phyloP scores from a whole-genome alignment of 92 coral and sea anemone species.

The Muricea muricata region DNA sequence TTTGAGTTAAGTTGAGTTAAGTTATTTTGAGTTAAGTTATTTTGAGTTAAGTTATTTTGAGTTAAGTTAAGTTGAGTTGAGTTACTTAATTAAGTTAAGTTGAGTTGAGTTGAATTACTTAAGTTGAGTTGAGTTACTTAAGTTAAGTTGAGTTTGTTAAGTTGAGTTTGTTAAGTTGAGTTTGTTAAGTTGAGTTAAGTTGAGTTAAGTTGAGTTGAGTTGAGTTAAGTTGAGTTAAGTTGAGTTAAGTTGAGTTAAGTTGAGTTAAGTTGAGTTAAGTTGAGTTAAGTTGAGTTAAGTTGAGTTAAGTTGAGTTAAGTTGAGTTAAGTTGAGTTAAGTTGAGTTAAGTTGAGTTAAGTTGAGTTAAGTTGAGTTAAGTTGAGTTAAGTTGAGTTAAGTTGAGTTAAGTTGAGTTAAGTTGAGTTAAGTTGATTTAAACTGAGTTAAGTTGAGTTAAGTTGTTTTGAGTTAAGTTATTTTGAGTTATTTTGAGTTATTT shows the following conservation, averaged over 20 bases:
- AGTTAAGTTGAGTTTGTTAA: no score
- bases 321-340: constrained; percentile 29
- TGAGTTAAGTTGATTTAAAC: constrained; percentile 8
- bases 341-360: constrained; percentile 23
- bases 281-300: constrained; percentile 23
- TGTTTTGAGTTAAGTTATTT: no score
- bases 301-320: constrained; percentile 12
- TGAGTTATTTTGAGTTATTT: no score
- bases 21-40: no score
- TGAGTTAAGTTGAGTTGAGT: neutral
- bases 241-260: constrained; percentile 7
- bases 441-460: constrained; percentile 9
- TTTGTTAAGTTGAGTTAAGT: neutral
- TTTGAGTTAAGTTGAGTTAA: no score
- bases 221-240: neutral
- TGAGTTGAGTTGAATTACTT: no score
- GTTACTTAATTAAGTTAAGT: no score
- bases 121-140: no score
- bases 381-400: constrained; percentile 22
- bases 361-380: constrained; percentile 21
- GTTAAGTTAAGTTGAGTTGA: no score
- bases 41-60: no score
- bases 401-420: constrained; percentile 16
- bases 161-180: neutral
- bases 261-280: constrained; percentile 14